phyloP scores from a whole-genome alignment of 2,797 vertebrate genomes.

The Hipposideros larvatus region DNA sequence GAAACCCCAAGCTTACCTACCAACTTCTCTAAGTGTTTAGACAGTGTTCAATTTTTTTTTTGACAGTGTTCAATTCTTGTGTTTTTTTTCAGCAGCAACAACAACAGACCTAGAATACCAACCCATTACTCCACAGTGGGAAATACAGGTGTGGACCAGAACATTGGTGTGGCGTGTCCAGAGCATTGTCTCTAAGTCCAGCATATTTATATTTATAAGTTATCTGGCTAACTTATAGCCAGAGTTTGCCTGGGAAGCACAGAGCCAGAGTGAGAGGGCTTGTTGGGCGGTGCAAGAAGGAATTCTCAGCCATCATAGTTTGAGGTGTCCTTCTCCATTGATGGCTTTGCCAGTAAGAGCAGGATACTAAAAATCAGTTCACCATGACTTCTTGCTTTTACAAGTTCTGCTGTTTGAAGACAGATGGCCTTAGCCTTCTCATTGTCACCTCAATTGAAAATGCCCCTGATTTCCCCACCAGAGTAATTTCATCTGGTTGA shows the following conservation, averaged over 20 bases:
- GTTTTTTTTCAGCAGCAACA: conserved; percentile 6
- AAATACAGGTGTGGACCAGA: background rate
- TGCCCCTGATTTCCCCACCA: background rate
- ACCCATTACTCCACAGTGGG: background rate
- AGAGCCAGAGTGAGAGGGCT: background rate
- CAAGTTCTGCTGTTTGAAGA: conserved; percentile 20
- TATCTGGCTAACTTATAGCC: background rate
- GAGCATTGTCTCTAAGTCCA: background rate
- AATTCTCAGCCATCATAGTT: background rate
- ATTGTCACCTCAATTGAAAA: conserved; percentile 7
- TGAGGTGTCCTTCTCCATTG: background rate
- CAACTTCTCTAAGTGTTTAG: background rate
- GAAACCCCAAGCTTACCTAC: background rate
- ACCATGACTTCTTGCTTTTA: background rate
- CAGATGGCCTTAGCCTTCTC: conserved; percentile 14
- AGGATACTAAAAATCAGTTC: background rate
- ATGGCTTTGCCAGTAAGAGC: conserved; percentile 1
- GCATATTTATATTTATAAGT: background rate
- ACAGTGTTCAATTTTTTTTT: background rate
- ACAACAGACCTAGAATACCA: background rate
- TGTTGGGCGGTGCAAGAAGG: background rate
- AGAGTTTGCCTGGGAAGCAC: background rate
- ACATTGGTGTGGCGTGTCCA: background rate
- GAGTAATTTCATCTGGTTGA: conserved; percentile 51
- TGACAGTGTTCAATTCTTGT: background rate